phyloP scores from a whole-genome alignment of 2,113 vertebrate species.

The Ancistrus triradiatus region DNA sequence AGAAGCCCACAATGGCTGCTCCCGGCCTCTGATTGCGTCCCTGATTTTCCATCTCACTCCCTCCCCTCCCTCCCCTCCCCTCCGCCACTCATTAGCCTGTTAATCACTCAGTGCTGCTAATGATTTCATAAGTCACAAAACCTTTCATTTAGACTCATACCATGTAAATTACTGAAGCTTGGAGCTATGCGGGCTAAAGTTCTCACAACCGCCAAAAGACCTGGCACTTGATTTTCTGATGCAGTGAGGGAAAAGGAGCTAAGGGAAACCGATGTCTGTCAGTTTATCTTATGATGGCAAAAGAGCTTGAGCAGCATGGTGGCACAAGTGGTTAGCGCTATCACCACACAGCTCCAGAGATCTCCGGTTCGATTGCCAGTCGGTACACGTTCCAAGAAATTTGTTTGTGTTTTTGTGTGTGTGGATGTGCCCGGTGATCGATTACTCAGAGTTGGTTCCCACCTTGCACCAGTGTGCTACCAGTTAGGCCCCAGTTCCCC shows the following conservation, averaged over 20 bases:
- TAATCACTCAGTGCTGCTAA: slow-evolving; percentile 53
- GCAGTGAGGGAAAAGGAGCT: background rate
- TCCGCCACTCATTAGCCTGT: slow-evolving; percentile 48
- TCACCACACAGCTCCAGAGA: too few species aligned
- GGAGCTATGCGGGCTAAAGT: background rate
- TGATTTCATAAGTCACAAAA: slow-evolving; percentile 52
- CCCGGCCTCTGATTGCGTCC: slow-evolving; percentile 36
- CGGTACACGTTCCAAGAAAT: too few species aligned
- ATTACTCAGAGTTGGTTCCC: too few species aligned
- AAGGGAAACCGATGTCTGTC: too few species aligned
- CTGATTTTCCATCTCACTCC: slow-evolving; percentile 30
- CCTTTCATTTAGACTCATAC: slow-evolving; percentile 37
- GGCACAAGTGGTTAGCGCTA: too few species aligned
- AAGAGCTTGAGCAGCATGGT: too few species aligned
- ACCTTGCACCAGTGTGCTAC: too few species aligned
- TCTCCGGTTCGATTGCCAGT: too few species aligned
- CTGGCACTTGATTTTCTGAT: background rate
- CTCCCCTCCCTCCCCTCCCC: slow-evolving; percentile 22
- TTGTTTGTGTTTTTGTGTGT: too few species aligned
- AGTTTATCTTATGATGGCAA: too few species aligned
- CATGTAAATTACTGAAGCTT: slow-evolving; percentile 8
- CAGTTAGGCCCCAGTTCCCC: too few species aligned
- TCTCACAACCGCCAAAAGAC: background rate
- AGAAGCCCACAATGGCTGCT: slow-evolving; percentile 42
- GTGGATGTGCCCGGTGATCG: too few species aligned